Percentiles rank a stretch among this genome's conserved stretches.
Evolutionary conservation across 2,888 invertebrate genomes (phyloP).

Genomic region (Chrysolina americana): DNA sequence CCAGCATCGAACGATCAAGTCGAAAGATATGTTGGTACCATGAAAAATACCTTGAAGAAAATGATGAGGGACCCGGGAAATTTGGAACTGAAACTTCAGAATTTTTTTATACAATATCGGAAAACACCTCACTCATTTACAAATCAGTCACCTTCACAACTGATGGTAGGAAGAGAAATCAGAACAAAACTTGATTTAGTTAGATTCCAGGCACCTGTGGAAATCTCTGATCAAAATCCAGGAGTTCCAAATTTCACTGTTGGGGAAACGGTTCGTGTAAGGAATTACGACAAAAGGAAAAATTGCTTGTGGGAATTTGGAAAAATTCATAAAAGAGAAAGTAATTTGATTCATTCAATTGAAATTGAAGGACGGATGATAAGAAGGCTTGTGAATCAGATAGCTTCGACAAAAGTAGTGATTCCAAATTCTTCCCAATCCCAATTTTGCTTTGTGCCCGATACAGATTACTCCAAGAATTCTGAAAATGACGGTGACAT

Average conservation of each 20-base stretch:
- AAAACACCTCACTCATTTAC: too few relatives aligned
- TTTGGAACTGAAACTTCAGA: too few relatives aligned
- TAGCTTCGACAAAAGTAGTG: background rate
- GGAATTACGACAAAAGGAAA: too few relatives aligned
- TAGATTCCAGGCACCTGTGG: too few relatives aligned
- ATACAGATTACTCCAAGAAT: background rate
- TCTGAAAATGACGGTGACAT: background rate
- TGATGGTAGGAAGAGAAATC: too few relatives aligned
- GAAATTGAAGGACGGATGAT: slow-evolving; percentile 15
- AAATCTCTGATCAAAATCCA: too few relatives aligned
- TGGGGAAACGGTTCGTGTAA: too few relatives aligned
- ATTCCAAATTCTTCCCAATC: background rate
- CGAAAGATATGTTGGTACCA: too few relatives aligned
- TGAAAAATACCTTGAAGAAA: slow-evolving; percentile 39
- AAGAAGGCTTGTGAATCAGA: slow-evolving; percentile 4
- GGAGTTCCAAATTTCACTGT: too few relatives aligned
- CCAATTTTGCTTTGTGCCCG: slow-evolving; percentile 18
- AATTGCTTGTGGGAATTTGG: slow-evolving; percentile 26
- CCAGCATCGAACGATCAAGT: slow-evolving; percentile 53
- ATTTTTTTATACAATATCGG: too few relatives aligned
- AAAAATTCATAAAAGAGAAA: slow-evolving; percentile 2
- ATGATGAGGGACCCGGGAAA: slow-evolving; percentile 14
- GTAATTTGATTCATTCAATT: slow-evolving; percentile 16
- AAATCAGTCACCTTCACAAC: too few relatives aligned
- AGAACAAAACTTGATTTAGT: too few relatives aligned